Base-by-base conservation (phyloP, 2,888 invertebrate genomes). In the Reticulitermes lucifugus region DNA sequence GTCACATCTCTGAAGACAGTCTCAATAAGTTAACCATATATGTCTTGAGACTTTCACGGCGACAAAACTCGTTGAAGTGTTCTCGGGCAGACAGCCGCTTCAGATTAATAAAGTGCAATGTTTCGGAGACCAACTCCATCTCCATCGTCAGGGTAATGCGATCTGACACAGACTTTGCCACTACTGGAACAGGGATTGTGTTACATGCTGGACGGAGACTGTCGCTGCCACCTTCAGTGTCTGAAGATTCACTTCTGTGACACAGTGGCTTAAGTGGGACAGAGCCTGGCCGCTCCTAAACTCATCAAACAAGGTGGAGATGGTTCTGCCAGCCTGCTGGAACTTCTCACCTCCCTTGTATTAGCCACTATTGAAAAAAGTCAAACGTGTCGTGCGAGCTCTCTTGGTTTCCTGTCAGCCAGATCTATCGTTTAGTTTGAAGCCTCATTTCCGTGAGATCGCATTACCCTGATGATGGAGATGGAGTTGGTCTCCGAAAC, bases 381-480 rank as follows among this genome's bases (percentile, higher is more conserved):
- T 98, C 35, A 98, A 98, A 92, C 96, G 96, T 46, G 96, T 97
- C 9, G 91, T 98, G 25, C 94, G 96, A 88, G 97, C 98, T 91
- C 91, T 98, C 86, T 93, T 95, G 93, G 94, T 95, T 35, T 98
- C 98, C 89, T 92, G 98, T 83, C 96, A 97, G 89, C 94, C 96
- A 25, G 97, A 98, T 89, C 93, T 98, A 87, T 97, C 97, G 22
- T 99, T 98, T 91, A 96, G 97, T 51, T 93, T 96, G 86, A 98
- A 98, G 90, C 93, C 95, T 0, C 96, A 96, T 90, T 98, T 98
- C 25, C 25, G 25, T 25, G 25, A 25, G 25, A 46, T 46, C 46
- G 6, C 46, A 25, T 46, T 10, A 9, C 46, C 46, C 46, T 46
- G 46, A 46, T 46, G 46, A 46, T 46, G 46, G 46, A 46, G 46